Evolutionary conservation across 2,888 invertebrate species (phyloP).

Genomic region (Chloromyia formosa): DNA sequence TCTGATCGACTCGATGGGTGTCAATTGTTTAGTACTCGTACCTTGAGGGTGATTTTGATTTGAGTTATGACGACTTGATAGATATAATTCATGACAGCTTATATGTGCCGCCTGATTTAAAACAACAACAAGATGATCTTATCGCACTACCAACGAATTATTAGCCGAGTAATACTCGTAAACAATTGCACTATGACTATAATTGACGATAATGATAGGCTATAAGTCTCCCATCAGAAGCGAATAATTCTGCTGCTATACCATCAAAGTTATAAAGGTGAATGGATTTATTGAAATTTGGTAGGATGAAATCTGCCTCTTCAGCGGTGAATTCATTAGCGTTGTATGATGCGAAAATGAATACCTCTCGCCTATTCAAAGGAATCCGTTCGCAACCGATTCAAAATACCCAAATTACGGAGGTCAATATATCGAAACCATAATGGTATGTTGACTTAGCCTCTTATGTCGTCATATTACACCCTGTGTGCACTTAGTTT

Average conservation of each 20-base stretch:
- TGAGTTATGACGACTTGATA: not conserved
- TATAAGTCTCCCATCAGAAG: not conserved
- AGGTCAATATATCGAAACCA: not conserved
- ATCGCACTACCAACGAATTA: too few species aligned
- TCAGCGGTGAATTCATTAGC: too few species aligned
- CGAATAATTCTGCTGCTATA: not conserved
- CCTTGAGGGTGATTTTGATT: slow-evolving; percentile 15
- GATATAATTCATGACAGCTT: not conserved
- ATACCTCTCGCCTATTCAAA: not conserved
- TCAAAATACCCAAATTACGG: not conserved
- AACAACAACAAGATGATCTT: too few species aligned
- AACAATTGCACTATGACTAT: too few species aligned
- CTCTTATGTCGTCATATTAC: not conserved
- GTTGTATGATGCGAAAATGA: too few species aligned
- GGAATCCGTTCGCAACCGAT: not conserved
- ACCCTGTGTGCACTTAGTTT: not conserved
- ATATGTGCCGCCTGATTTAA: too few species aligned
- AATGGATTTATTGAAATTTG: not conserved
- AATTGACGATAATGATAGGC: not conserved
- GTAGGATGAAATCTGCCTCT: too few species aligned
- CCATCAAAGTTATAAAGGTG: not conserved
- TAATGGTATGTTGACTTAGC: slow-evolving; percentile 6
- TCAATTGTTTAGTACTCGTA: slow-evolving; percentile 15
- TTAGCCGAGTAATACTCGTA: too few species aligned
- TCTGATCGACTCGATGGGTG: slow-evolving; percentile 26